Conservation (phyloP, 2,797 vertebrate species). For the Decapterus maruadsi region DNA sequence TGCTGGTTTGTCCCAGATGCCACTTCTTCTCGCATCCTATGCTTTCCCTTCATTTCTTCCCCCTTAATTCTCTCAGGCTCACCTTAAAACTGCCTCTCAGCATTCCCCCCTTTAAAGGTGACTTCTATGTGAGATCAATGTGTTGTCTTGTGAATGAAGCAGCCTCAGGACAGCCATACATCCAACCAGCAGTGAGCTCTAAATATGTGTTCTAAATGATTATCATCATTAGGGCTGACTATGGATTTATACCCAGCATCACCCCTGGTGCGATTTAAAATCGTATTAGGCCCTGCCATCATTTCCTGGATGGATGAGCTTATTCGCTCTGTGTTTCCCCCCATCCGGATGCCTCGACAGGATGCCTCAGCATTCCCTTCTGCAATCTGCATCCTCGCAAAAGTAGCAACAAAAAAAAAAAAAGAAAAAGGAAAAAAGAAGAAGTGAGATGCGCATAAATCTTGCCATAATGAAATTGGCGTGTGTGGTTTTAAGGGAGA, state of each 20-base stretch:
- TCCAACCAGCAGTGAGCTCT: conserved; percentile 71
- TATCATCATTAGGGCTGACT: conserved; percentile 76
- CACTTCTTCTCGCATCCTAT: background rate
- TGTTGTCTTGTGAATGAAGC: conserved; percentile 69
- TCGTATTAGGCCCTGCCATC: conserved; percentile 74
- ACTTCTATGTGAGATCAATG: conserved; percentile 75
- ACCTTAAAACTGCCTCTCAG: conserved; percentile 48
- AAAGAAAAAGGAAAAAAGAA: conserved; percentile 8
- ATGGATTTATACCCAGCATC: conserved; percentile 76
- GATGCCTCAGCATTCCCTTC: conserved; percentile 74
- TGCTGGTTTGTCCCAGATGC: background rate
- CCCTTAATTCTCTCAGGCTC: conserved; percentile 15
- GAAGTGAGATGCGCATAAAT: conserved; percentile 57
- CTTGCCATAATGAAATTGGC: conserved; percentile 63
- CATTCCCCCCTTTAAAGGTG: conserved; percentile 64
- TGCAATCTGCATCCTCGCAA: conserved; percentile 55
- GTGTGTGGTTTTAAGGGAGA: conserved; percentile 61
- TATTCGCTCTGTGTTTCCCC: conserved; percentile 57
- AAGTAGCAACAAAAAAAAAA: conserved; percentile 36
- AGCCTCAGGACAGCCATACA: conserved; percentile 73
- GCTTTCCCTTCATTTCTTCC: background rate
- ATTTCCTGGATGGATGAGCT: conserved; percentile 80
- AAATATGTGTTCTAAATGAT: conserved; percentile 80
- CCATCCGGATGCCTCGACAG: conserved; percentile 64
- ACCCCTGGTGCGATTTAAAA: conserved; percentile 78